phyloP scores from a whole-genome alignment of 2,113 vertebrate species.

The Electrona antarctica region DNA sequence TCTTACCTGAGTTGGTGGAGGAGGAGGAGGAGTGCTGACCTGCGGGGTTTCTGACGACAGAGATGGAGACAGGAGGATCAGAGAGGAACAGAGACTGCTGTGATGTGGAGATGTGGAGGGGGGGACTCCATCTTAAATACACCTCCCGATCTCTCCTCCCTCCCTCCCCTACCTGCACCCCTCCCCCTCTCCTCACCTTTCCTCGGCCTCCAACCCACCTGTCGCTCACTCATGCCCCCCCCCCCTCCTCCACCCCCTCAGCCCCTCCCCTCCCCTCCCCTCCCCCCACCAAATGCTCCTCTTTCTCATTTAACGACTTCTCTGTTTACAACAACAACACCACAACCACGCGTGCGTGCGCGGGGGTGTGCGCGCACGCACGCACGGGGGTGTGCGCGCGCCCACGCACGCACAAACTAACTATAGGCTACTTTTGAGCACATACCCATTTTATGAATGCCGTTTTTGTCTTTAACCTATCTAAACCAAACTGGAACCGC shows the following conservation, averaged over 20 bases:
- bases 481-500: no score
- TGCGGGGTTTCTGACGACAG: no score
- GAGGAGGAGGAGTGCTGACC: no score
- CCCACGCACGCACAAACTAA: constrained; percentile 42
- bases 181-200: constrained; percentile 11
- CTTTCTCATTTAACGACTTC: constrained; percentile 16
- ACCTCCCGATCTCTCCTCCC: constrained; percentile 25
- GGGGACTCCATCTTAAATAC: constrained; percentile 43
- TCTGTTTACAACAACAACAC: constrained; percentile 47
- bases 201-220: constrained; percentile 40
- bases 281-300: no score
- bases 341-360: no score
- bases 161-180: constrained; percentile 7
- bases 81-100: constrained; percentile 28
- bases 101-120: no score
- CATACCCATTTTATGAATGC: constrained; percentile 1
- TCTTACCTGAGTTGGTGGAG: no score
- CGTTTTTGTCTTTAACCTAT: no score
- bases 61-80: constrained; percentile 34
- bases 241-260: not conserved
- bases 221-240: constrained; percentile 24
- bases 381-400: constrained; percentile 46
- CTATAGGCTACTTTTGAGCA: not conserved
- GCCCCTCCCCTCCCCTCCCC: constrained; percentile 3
- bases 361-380: constrained; percentile 24